A percentile compares a stretch with the other conserved stretches of the same genome.
phyloP scores from a whole-genome alignment of 2,888 invertebrate species.

The Drosophila ochracea region DNA sequence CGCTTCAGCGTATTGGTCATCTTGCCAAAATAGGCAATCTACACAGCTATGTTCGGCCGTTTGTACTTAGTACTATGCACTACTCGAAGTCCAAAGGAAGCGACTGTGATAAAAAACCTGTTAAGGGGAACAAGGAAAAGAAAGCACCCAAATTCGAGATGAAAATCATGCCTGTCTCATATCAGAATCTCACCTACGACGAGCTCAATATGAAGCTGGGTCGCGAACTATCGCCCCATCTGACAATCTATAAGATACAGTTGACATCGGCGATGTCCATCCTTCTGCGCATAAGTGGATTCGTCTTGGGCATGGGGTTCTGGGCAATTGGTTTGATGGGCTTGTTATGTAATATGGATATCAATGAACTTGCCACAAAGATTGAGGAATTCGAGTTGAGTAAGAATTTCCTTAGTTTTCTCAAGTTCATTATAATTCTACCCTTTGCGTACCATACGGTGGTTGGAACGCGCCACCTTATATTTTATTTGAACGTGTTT shows the following conservation, averaged over 20 bases:
- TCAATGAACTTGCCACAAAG: slow-evolving; percentile 42
- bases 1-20: slow-evolving; percentile 7
- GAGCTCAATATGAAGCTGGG: slow-evolving; percentile 50
- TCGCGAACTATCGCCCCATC: slow-evolving; percentile 54
- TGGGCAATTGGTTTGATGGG: slow-evolving; percentile 55
- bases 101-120: background rate
- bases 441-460: slow-evolving; percentile 66
- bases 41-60: background rate
- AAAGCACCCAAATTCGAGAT: slow-evolving; percentile 38
- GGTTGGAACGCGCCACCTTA: slow-evolving; percentile 55
- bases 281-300: slow-evolving; percentile 51
- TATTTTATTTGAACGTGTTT: slow-evolving; percentile 61
- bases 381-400: slow-evolving; percentile 30
- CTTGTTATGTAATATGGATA: slow-evolving; percentile 19
- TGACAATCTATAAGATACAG: slow-evolving; percentile 58
- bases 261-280: slow-evolving; percentile 65
- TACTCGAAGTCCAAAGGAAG: background rate
- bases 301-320: slow-evolving; percentile 36
- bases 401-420: slow-evolving; percentile 2
- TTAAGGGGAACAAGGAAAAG: background rate
- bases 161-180: slow-evolving; percentile 27
- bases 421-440: slow-evolving; percentile 42
- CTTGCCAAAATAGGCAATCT: background rate
- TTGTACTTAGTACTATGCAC: background rate
- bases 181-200: slow-evolving; percentile 35